A percentile compares a stretch with the other conserved stretches of the same genome.
Conservation (phyloP, 2,888 invertebrate genomes). For the Nebria salina region DNA sequence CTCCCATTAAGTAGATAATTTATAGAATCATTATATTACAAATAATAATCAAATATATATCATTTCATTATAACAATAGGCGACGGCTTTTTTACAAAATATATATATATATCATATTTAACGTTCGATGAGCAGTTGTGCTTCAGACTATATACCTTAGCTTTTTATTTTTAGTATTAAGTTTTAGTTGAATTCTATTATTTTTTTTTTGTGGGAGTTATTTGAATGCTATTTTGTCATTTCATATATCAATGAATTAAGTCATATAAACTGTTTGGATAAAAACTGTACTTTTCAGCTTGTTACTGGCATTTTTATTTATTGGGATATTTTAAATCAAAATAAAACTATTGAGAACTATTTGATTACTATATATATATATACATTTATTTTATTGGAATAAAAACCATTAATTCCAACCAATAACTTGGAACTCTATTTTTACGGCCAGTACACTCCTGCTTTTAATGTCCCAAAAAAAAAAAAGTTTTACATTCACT, state of each 20-base stretch:
- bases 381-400: background rate
- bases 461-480: background rate
- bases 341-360: background rate
- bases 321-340: background rate
- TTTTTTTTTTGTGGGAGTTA: background rate
- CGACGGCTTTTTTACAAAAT: background rate
- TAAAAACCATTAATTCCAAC: no score
- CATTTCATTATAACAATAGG: background rate
- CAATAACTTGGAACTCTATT: background rate
- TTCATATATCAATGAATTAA: background rate
- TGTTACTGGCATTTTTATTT: background rate
- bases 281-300: background rate
- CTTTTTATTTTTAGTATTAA: background rate
- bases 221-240: background rate
- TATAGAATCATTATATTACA: background rate
- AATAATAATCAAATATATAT: constrained; percentile 1
- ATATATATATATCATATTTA: background rate
- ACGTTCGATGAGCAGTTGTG: background rate
- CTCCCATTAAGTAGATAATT: background rate
- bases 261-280: background rate
- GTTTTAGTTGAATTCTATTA: background rate
- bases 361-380: background rate
- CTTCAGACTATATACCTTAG: background rate
- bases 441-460: background rate
- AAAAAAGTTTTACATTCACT: constrained; percentile 22